Evolutionary conservation across 1,140 invertebrate genomes (phyloP).

Genomic region (Gonatopus flavifemur): DNA sequence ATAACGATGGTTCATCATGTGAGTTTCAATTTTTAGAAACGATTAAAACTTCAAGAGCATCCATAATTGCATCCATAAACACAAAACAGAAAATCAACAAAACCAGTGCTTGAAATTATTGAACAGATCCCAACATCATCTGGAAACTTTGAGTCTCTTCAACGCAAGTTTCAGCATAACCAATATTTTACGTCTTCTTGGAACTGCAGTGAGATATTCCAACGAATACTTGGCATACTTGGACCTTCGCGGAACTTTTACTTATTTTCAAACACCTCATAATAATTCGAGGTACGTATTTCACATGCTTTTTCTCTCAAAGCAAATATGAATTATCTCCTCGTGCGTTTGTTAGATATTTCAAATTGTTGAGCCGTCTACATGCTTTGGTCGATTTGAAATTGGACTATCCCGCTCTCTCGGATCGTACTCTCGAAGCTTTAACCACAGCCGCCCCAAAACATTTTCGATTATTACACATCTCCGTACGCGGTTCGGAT

Average conservation of each 20-base stretch:
- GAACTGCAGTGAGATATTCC: slow-evolving; percentile 36
- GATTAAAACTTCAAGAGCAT: too few relatives aligned
- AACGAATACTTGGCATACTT: slow-evolving; percentile 36
- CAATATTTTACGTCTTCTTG: slow-evolving; percentile 46
- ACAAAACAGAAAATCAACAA: too few relatives aligned
- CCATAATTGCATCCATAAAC: too few relatives aligned
- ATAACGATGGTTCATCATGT: too few relatives aligned
- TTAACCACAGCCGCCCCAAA: slow-evolving; percentile 40
- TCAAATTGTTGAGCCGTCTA: slow-evolving; percentile 42
- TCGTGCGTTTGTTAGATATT: slow-evolving; percentile 35
- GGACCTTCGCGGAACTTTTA: slow-evolving; percentile 50
- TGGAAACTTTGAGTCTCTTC: slow-evolving; percentile 45
- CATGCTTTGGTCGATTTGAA: slow-evolving; percentile 40
- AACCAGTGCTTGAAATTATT: too few relatives aligned
- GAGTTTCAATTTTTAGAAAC: too few relatives aligned
- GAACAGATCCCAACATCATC: slow-evolving; percentile 44
- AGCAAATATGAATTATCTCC: neutral
- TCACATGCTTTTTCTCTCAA: neutral
- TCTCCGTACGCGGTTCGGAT: slow-evolving; percentile 50
- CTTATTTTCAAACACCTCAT: slow-evolving; percentile 50
- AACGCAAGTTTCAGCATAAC: slow-evolving; percentile 50
- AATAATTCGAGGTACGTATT: slow-evolving; percentile 43
- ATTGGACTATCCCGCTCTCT: slow-evolving; percentile 54
- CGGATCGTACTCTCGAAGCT: slow-evolving; percentile 43
- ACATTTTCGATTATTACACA: slow-evolving; percentile 35